Evolutionary conservation across 2,113 vertebrate genomes (phyloP).

Genomic region (Crotalus helleri): DNA sequence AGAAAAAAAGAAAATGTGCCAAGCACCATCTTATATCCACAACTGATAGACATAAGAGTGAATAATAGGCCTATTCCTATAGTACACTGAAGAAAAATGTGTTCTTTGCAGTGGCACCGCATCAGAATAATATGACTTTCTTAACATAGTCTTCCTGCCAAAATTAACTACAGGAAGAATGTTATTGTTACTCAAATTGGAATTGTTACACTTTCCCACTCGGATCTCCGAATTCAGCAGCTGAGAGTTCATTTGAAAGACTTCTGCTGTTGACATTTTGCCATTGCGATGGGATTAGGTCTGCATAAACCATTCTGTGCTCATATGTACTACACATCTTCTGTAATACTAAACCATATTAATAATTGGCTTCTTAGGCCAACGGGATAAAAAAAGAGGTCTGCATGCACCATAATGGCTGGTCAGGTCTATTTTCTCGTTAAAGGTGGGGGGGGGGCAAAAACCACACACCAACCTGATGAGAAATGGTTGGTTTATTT

Average conservation of each 20-base stretch:
- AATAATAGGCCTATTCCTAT: neutral
- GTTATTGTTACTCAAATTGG: neutral
- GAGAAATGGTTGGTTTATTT: neutral
- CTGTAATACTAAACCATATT: neutral
- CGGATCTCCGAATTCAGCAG: neutral
- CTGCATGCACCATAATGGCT: neutral
- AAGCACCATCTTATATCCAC: neutral
- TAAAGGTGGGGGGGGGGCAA: accelerated
- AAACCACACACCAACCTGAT: neutral
- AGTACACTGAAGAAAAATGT: neutral
- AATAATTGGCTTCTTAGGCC: neutral
- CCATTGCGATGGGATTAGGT: neutral
- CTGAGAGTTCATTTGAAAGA: neutral
- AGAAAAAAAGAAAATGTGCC: too few relatives aligned
- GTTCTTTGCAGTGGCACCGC: neutral
- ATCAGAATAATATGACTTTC: neutral
- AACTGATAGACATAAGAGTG: neutral
- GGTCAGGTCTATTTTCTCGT: neutral
- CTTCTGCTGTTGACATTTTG: neutral
- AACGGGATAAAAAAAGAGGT: neutral
- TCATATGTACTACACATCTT: neutral
- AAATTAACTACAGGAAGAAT: neutral
- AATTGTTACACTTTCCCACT: neutral
- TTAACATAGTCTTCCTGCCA: neutral
- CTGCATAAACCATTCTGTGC: too few relatives aligned